Conservation (phyloP, 2,797 vertebrate genomes). For the Leptatherina wallacei region DNA sequence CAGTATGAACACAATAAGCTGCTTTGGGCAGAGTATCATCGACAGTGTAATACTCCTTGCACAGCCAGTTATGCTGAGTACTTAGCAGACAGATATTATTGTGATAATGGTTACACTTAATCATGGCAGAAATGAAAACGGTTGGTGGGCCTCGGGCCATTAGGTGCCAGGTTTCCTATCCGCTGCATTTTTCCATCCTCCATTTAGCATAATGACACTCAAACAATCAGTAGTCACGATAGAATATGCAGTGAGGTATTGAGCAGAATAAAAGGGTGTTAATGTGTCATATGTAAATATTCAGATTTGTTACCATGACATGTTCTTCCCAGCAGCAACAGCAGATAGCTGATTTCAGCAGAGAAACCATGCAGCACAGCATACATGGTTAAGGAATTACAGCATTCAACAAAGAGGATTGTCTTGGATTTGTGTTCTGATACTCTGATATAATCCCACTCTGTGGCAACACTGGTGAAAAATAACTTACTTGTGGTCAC, state of each 20-base stretch:
- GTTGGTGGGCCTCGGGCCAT: conserved; percentile 55
- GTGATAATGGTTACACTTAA: conserved; percentile 65
- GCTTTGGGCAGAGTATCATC: conserved; percentile 29
- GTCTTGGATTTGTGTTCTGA: conserved; percentile 54
- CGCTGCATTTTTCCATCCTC: conserved; percentile 67
- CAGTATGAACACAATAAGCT: conserved; percentile 35
- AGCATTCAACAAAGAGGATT: conserved; percentile 68
- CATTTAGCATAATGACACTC: conserved; percentile 77
- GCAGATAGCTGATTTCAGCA: conserved; percentile 54
- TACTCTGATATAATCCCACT: conserved; percentile 52
- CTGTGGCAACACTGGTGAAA: conserved; percentile 63
- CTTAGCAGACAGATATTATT: conserved; percentile 61
- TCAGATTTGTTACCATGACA: conserved; percentile 55
- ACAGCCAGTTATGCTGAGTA: conserved; percentile 30
- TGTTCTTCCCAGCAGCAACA: conserved; percentile 49
- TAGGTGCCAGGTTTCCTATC: conserved; percentile 64
- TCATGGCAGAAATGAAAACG: conserved; percentile 63
- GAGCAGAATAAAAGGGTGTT: conserved; percentile 71
- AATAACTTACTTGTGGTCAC: conserved; percentile 65
- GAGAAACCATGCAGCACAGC: conserved; percentile 55
- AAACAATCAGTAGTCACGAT: conserved; percentile 66
- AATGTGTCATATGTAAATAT: conserved; percentile 71
- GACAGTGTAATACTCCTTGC: conserved; percentile 24
- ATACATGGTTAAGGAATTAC: conserved; percentile 67
- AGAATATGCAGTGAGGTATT: conserved; percentile 64